Evolutionary conservation across 2,797 vertebrate genomes (phyloP), one percentile per base, ranked within the genome.

Genomic region (Fistularia commersonii): DNA sequence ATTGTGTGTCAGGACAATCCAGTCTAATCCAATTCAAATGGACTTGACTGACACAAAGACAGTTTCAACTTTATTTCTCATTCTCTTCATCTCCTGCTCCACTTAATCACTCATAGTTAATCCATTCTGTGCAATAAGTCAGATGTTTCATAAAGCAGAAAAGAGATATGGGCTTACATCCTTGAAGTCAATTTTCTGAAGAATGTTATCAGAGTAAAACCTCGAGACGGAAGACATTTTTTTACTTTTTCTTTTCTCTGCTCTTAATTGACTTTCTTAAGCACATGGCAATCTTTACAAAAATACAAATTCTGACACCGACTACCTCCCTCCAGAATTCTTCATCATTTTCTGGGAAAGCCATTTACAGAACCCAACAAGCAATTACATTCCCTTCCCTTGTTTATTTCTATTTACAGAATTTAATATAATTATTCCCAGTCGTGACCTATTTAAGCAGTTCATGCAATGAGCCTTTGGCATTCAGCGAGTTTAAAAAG

Each of bases 391-490:
- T 68, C 65, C 74, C 77, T 69, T 80, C 60, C 59, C 66, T 76
- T 85, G 80, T 88, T 89, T 82, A 86, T 84, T 86, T 87, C 81
- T 88, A 83, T 87, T 83, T 89, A 74, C 79, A 73, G 81, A 79
- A 64, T 73, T 86, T 87, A 86, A 88, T 85, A 81, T 77, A 86
- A 79, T 87, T 84, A 84, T 86, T 81, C 83, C 77, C 82, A 81
- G 80, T 82, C 80, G 74, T 87, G 85, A 88, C 84, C 87, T 87
- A 86, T 88, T 87, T 89, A 88, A 82, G 76, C 53, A 12, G 54
- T 14, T 65, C 72, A 61, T 59, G 78, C 83, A 81, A 82, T 6
- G 50, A 83, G 79, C 80, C 82, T 84, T 86, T 85, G 87, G 81
- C 74, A 80, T 82, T 76, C 81, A 80, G 74, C 63, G 52, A 64